phyloP scores from a whole-genome alignment of 2,888 invertebrate species.

The Acrobeloides nanus region DNA sequence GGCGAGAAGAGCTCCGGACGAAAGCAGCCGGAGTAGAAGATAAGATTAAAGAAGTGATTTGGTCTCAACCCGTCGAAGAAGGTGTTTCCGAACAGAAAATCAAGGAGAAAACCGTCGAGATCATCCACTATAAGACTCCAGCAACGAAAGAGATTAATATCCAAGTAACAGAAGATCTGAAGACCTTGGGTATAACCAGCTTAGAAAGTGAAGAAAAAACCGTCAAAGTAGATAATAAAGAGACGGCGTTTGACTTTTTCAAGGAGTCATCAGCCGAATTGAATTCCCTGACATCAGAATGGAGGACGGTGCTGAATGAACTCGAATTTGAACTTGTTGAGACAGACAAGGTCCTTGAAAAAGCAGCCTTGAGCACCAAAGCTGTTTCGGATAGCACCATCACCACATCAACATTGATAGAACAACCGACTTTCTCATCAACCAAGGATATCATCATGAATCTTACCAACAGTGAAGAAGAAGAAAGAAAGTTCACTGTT shows the following conservation, averaged over 20 bases:
- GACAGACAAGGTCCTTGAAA: constrained; percentile 28
- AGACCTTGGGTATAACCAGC: too few species aligned
- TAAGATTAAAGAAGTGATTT: background rate
- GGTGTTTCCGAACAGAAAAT: background rate
- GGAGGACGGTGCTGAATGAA: constrained; percentile 35
- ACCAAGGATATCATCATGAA: background rate
- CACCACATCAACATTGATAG: constrained; percentile 4
- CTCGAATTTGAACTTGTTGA: constrained; percentile 33
- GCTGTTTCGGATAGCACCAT: constrained; percentile 13
- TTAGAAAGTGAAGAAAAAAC: constrained; percentile 3
- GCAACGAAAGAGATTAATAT: background rate
- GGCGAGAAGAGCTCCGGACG: constrained; percentile 28
- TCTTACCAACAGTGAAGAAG: constrained; percentile 3
- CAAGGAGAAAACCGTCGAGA: background rate
- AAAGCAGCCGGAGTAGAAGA: constrained; percentile 19
- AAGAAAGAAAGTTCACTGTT: constrained; percentile 6
- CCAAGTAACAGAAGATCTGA: background rate
- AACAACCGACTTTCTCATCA: constrained; percentile 6
- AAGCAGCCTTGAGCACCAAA: constrained; percentile 21
- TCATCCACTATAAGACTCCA: background rate
- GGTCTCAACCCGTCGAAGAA: background rate
- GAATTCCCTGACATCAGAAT: constrained; percentile 25
- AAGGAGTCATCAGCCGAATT: background rate
- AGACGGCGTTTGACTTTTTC: too few species aligned
- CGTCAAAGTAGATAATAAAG: too few species aligned